Base-by-base conservation (phyloP, 2,113 vertebrate species). In the Uria lomvia region DNA sequence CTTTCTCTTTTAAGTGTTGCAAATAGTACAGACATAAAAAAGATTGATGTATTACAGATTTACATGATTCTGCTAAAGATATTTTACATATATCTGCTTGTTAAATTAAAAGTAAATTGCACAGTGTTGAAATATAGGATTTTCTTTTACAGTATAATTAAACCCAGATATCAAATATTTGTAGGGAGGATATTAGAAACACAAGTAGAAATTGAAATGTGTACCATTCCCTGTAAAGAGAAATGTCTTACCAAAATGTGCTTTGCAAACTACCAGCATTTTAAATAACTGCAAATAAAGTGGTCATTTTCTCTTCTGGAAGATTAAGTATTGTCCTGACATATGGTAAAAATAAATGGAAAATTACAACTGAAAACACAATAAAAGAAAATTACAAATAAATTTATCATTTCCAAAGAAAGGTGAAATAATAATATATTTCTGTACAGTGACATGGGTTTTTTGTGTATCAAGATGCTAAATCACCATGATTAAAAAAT, bases 31-130 rank as follows among this genome's bases (percentile, higher is more conserved):
- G 76, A 30, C 15, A 9, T 76, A 38, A 50, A 83, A 76, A 86
- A 63, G 23, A 62, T 42, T 86, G 22, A 71, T 78, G 21, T 56
- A 40, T 34, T 72, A 56, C 56, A 89, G 52, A 72, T 81, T 81
- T 56, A 30, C 19, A 67, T 56, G 56, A 91, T 52, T 65, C 47
- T 91, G 17, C 6, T 82, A 56, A 89, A 88, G 58, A 40, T 79
- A 84, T 83, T 93, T 90, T 88, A 74, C 42, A 74, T 77, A 76
- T 50, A 92, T 86, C 32, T 83, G 4, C 70, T 72, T 81, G 80
- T 55, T 74, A 95, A 96, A 95, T 92, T 87, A 96, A 93, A 94
- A 95, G 76, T 71, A 95, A 93, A 96, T 95, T 92, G 30, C 34
- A 80, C 13, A 45, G 52, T 96, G 83, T 92, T 92, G 95, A 95